Evolutionary conservation across 2,113 vertebrate genomes (phyloP), one percentile per base, ranked within the genome.

Genomic region (Oreochromis tanganicae): DNA sequence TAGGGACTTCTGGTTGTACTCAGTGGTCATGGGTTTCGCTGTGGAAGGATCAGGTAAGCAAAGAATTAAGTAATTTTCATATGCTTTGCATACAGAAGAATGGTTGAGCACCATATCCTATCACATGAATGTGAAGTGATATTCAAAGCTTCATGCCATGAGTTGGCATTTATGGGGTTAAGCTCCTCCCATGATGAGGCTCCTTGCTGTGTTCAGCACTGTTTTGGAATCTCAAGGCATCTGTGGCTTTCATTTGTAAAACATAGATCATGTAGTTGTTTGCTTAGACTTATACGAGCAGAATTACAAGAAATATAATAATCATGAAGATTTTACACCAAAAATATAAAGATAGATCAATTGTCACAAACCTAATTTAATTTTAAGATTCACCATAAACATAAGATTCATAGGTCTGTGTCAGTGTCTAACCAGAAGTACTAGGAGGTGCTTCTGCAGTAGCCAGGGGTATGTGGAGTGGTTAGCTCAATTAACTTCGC

Each of bases 1-100:
- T 95, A 96, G 98, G 1, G 98, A 99, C 93, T 99, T 99, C 95
- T 99, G 98, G 98, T 92, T 99, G 73, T 99, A 99, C 89, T 99
- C 98, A 0, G 98, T 99, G 46, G 97, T 99, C 85, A 99, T 99
- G 98, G 98, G 98, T 19, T 99, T 99, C 87, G 98, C 98, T 5
- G 98, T 98, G 89, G 98, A 99, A 91, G 98, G 98, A 80, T 99
- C 98, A 96, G 98, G 98, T 99, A 96, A 81, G 83, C 2, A 17
- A 84, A 14, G 3, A 50, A 41, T 34, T 4, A 38, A 54, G 27
- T 14, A 4, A 54, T 90, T 29, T 80, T 5, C 21, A 32, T 54
- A 27, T 27, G 9, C 12, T 61, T 36, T 9, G 59, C 17, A 4
- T 34, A 12, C 13, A 10, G 13, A 63, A 43, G 63, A 78, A 38